These are phyloP conservation scores for Melipona quadrifasciata DNA, from an alignment of 1,140 invertebrate species.

Conservation along the genomic window DNA sequence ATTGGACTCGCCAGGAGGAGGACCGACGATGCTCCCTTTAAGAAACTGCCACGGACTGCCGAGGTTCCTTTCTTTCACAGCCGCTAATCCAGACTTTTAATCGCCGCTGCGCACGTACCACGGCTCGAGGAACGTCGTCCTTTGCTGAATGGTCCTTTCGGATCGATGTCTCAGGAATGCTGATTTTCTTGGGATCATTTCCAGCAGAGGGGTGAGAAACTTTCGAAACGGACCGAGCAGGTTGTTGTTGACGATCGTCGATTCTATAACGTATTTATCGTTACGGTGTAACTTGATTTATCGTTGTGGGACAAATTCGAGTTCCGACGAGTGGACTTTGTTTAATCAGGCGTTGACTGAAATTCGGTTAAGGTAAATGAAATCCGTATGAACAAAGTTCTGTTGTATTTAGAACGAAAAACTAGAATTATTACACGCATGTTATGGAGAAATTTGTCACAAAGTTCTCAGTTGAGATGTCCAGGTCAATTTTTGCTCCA, in stretches of 20 bases:
- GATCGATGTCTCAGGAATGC: not conserved
- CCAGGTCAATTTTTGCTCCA: no score
- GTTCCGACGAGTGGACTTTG: no score
- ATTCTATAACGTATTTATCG: no score
- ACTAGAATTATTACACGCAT: no score
- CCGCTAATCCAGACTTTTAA: constrained; percentile 72
- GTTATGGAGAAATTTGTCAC: no score
- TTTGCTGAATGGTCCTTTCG: constrained; percentile 21
- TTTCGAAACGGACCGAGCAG: not conserved
- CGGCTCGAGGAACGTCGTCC: not conserved
- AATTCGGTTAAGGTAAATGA: no score
- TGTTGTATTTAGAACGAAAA: no score
- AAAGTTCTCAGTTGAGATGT: no score
- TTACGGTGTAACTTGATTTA: no score
- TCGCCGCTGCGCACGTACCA: not conserved
- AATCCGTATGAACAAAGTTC: no score
- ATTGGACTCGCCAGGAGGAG: constrained; percentile 78
- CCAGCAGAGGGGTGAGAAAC: not conserved
- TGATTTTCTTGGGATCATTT: not conserved
- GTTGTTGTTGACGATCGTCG: not conserved
- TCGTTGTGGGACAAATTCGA: no score
- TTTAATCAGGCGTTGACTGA: no score
- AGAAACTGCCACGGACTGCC: constrained; percentile 56
- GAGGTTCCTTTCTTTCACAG: constrained; percentile 63
- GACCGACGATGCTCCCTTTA: constrained; percentile 73